These are phyloP conservation scores for Sesia bembeciformis DNA, from an alignment of 2,888 invertebrate genomes.

Conservation along the genomic window DNA sequence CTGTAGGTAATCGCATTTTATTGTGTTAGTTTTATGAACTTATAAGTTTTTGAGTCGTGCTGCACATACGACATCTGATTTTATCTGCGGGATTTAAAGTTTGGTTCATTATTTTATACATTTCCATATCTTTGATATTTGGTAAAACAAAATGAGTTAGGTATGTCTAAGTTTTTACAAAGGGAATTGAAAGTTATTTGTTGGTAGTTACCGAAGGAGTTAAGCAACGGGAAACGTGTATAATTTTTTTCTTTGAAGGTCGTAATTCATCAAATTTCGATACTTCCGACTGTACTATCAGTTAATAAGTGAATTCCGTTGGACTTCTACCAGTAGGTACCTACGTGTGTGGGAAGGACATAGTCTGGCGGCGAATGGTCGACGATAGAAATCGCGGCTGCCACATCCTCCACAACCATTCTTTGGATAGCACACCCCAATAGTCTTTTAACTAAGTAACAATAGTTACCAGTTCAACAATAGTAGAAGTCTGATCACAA, in stretches of 20 bases:
- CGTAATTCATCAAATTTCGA: neutral
- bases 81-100: too few species aligned
- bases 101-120: too few species aligned
- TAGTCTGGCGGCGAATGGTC: slow-evolving; percentile 11
- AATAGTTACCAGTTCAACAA: too few species aligned
- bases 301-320: neutral
- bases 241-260: neutral
- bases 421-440: neutral
- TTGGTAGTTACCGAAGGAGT: neutral
- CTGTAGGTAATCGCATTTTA: too few species aligned
- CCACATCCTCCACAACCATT: slow-evolving; percentile 22
- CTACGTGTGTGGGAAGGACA: slow-evolving; percentile 39
- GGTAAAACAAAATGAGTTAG: too few species aligned
- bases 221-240: neutral
- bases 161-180: too few species aligned
- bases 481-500: too few species aligned
- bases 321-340: neutral
- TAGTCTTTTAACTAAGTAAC: neutral
- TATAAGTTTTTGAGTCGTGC: too few species aligned
- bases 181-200: too few species aligned
- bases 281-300: neutral
- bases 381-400: slow-evolving; percentile 46
- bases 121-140: too few species aligned
- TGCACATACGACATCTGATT: too few species aligned
- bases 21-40: too few species aligned